Conservation (phyloP, 2,797 vertebrate species). For the Thunnus albacares region DNA sequence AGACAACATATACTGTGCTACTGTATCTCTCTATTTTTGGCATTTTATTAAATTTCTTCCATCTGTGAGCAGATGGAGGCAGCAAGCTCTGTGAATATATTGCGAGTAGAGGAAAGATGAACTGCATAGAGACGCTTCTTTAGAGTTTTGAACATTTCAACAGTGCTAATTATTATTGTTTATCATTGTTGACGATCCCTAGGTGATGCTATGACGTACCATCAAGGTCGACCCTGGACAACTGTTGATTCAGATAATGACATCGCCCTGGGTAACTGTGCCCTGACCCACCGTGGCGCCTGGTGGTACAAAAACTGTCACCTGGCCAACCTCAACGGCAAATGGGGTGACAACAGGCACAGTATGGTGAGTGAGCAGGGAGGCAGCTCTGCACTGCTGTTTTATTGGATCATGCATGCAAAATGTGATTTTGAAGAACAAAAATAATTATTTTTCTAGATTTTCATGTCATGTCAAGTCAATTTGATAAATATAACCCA, state of each 20-base stretch:
- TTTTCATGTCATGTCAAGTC: neutral
- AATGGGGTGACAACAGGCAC: conserved; percentile 89
- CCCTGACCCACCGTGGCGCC: conserved; percentile 88
- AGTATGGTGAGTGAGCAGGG: conserved; percentile 86
- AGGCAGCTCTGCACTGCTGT: neutral
- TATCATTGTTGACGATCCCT: conserved; percentile 29
- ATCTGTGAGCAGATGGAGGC: conserved; percentile 25
- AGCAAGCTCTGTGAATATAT: conserved; percentile 13
- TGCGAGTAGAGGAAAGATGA: neutral
- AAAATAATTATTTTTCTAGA: too few species aligned
- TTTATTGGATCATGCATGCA: neutral
- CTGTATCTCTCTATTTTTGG: conserved; percentile 40
- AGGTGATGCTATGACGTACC: conserved; percentile 93
- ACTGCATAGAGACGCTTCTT: neutral
- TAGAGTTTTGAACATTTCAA: neutral
- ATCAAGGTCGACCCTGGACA: conserved; percentile 90
- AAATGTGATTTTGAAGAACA: neutral
- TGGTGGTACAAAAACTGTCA: conserved; percentile 97
- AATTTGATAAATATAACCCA: too few species aligned
- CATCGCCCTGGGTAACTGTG: conserved; percentile 92
- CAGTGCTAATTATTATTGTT: neutral
- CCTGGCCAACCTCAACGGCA: conserved; percentile 91
- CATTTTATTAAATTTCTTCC: conserved; percentile 44
- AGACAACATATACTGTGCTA: conserved; percentile 33
- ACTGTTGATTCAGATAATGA: conserved; percentile 91